Base-by-base conservation (phyloP, 2,113 vertebrate genomes). In the Gymnocephalus cernua region DNA sequence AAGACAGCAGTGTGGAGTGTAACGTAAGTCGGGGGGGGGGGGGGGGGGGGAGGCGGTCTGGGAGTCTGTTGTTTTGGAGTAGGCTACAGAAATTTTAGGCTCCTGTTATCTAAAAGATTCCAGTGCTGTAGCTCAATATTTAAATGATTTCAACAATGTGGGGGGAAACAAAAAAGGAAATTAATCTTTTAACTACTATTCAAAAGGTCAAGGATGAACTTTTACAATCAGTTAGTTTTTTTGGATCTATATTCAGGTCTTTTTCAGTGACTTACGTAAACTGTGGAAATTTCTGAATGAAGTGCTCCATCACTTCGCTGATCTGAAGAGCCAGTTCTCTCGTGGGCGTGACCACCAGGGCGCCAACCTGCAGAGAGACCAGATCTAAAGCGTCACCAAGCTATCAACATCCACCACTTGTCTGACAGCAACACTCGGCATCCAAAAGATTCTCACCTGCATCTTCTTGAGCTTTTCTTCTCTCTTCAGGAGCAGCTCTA, bases 301-400 rank as follows among this genome's bases (percentile, higher is more conserved):
- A 99, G 12, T 84, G 91, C 0, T 84, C 90, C 23, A 99, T 90
- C 47, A 99, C 98, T 79, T 98, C 98, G 10, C 97, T 95, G 53
- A 99, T 99, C 47, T 99, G 98, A 18, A 97, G 27, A 2, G 97
- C 98, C 79, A 99, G 92, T 80, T 99, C 98, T 59, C 98, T 94
- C 0, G 98, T 99, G 6, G 98, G 98, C 0, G 98, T 99, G 90
- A 99, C 92, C 58, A 99, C 91, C 57, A 99, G 88, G 3, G 98
- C 98, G 0, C 98, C 98, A 7, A 99, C 96, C 98, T 99, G 85
- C 32, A 81, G 47, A 48, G 8, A 54, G 62, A 13, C 3, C 29
- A 10, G 38, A 41, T 27, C 8, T 15, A 59, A n/a, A 61, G 10
- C 23, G 10, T 29, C n/a, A 21, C 1, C 51, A n/a, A 10, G 10